Evolutionary conservation across 2,888 invertebrate genomes (phyloP), one percentile per base, ranked within the genome.

Genomic region (Drosophila suboccidentalis): DNA sequence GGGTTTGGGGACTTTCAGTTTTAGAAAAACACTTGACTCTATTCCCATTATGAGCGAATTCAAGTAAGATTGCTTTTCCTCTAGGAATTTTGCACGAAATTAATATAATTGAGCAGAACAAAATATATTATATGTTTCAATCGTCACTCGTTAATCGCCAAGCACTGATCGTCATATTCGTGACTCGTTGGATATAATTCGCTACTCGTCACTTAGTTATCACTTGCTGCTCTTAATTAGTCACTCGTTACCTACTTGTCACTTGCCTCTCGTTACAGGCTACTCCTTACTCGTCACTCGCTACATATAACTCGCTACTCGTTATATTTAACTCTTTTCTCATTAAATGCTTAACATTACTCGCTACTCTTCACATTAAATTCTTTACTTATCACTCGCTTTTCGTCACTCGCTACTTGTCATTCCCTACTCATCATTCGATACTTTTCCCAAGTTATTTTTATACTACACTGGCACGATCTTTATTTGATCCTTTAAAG

Each of bases 1-100:
- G 41, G 26, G 44, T 39, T 47, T 73, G 22, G 53, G 61, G 60
- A 68, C 68, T 50, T 54, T 61, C 39, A 6, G 62, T 41, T 53
- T 10, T 19, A 5, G 53, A 36, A 39, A 17, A 44, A 11, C 34
- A 44, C 11, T 44, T 44, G 44, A 44, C 19, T 55, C 13, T 55
- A 44, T 44, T 55, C 22, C 44, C 55, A 55, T 55, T 55, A 36
- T 49, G 47, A 32, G 43, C 34, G 43, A 58, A 17, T 51, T 22
- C 43, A 19, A n/a, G 22, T 44, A 55, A 55, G 36, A 44, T 55
- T n/a, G 22, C 55, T 4, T 44, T 44, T 55, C 55, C 55, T 43
- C 17, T 9, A 43, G 54, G 54, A 43, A 43, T 34, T 43, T 4
- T 10, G 43, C 43, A 1, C 19, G 15, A 55, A 55, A 44, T 55